These are phyloP conservation scores for Nibea coibor DNA, from an alignment of 2,113 vertebrate genomes.

Conservation along the genomic window DNA sequence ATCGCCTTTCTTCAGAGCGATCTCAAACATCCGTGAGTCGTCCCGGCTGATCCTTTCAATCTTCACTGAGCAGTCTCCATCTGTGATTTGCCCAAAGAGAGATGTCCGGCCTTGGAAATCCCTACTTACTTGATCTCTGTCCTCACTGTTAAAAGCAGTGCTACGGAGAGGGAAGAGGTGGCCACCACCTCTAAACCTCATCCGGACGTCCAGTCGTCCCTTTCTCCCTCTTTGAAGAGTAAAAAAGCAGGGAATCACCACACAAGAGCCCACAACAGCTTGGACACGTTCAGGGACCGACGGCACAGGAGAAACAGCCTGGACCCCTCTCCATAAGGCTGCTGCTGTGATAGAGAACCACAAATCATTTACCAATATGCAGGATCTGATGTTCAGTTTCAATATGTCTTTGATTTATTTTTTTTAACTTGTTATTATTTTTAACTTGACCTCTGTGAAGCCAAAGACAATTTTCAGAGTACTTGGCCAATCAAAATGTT, in stretches of 20 bases:
- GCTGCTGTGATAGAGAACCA: conserved; percentile 40
- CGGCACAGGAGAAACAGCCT: conserved; percentile 58
- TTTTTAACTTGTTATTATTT: too few species aligned
- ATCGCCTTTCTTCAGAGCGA: conserved; percentile 70
- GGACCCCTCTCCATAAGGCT: conserved; percentile 54
- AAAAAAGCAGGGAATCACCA: conserved; percentile 85
- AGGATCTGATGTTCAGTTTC: neutral
- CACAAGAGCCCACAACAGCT: conserved; percentile 81
- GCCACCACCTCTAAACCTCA: conserved; percentile 60
- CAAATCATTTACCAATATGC: neutral
- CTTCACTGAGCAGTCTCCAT: conserved; percentile 84
- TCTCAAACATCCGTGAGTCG: conserved; percentile 71
- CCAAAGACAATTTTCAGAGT: neutral
- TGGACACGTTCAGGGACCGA: conserved; percentile 70
- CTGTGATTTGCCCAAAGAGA: conserved; percentile 66
- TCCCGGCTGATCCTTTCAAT: conserved; percentile 66
- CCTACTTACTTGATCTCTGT: conserved; percentile 53
- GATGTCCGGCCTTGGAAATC: conserved; percentile 72
- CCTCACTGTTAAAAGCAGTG: conserved; percentile 76
- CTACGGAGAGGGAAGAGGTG: conserved; percentile 37
- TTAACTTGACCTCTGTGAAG: neutral
- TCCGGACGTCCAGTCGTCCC: conserved; percentile 66
- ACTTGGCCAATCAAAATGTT: neutral
- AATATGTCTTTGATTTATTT: neutral
- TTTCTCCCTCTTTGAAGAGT: conserved; percentile 30